Conservation (phyloP, 2,888 invertebrate genomes). For the Agonopterix subpropinquella region DNA sequence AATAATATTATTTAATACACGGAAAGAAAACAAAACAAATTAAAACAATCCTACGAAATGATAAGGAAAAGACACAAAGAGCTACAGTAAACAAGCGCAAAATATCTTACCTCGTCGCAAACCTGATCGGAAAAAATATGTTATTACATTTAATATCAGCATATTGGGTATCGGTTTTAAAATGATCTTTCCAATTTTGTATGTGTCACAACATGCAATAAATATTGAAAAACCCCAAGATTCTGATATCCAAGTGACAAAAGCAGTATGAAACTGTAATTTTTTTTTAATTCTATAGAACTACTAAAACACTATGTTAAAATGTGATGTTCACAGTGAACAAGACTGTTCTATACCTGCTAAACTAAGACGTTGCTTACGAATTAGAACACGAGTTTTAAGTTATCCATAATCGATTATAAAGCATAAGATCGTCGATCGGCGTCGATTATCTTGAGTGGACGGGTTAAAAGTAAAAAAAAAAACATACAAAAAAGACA, state of each 20-base stretch:
- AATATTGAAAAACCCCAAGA: slow-evolving; percentile 8
- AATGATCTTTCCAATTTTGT: background rate
- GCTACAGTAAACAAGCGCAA: slow-evolving; percentile 48
- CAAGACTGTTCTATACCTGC: too few species aligned
- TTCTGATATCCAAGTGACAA: slow-evolving; percentile 15
- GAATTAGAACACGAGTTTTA: background rate
- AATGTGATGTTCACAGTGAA: slow-evolving; percentile 3
- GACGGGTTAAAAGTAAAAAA: background rate
- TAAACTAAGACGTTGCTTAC: too few species aligned
- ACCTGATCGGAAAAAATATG: slow-evolving; percentile 59
- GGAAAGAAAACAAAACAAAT: slow-evolving; percentile 7
- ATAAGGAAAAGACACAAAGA: slow-evolving; percentile 35
- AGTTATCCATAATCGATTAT: background rate
- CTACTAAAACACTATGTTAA: slow-evolving; percentile 2
- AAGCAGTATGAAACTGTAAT: slow-evolving; percentile 18
- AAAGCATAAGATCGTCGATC: too few species aligned
- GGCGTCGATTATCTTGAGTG: background rate
- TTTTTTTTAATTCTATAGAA: slow-evolving; percentile 7
- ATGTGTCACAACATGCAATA: background rate
- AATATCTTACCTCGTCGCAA: slow-evolving; percentile 60
- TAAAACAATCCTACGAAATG: slow-evolving; percentile 18
- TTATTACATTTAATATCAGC: slow-evolving; percentile 26
- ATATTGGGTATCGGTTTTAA: slow-evolving; percentile 17
- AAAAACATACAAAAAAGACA: background rate
- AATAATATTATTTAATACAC: too few species aligned